Base-by-base conservation (phyloP, 2,113 vertebrate genomes). In the Malaclemys terrapin region DNA sequence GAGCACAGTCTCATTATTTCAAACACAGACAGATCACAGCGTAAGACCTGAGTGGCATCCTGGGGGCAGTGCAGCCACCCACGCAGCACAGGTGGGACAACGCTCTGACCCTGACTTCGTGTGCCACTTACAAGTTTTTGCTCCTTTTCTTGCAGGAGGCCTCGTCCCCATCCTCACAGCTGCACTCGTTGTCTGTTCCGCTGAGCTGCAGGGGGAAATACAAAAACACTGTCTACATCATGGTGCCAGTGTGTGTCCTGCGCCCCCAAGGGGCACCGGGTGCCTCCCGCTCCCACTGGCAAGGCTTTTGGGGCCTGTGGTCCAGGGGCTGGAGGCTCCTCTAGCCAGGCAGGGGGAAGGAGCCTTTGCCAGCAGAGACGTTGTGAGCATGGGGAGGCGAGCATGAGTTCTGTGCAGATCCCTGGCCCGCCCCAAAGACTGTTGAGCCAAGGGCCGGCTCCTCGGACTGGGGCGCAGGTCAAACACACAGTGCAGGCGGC, bases 101-200 rank as follows among this genome's bases (percentile, higher is more conserved):
- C 9, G 0, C 84, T 65, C 56, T 16, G 35, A 27, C 29, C 59
- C 12, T 79, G 35, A 12, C 9, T 35, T 2, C 0, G 1, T 4
- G 87, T 54, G 89, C 59, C 91, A 99, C 99, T 98, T 98, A 99
- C 99, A 99, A 98, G 97, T 98, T 99, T 98, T 99, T 99, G 98
- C 99, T 98, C 93, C 98, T 99, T 96, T 99, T 99, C 98, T 99
- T 99, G 98, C 95, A 98, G 93, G 97, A 98, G 54, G 98, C 98
- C 82, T 98, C 98, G 0, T 98, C 94, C 29, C 98, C 98, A 35
- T 97, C 95, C 0, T 99, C 99, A 79, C 98, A 99, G 94, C 98
- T 98, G 83, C 98, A 98, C 69, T 99, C 98, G 0, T 99, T 92
- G 90, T 99, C 98, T 2, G 97, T 93, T 93, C 89, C 98, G 1